Base-by-base conservation (phyloP, 2,113 vertebrate genomes). In the Cromileptes altivelis region DNA sequence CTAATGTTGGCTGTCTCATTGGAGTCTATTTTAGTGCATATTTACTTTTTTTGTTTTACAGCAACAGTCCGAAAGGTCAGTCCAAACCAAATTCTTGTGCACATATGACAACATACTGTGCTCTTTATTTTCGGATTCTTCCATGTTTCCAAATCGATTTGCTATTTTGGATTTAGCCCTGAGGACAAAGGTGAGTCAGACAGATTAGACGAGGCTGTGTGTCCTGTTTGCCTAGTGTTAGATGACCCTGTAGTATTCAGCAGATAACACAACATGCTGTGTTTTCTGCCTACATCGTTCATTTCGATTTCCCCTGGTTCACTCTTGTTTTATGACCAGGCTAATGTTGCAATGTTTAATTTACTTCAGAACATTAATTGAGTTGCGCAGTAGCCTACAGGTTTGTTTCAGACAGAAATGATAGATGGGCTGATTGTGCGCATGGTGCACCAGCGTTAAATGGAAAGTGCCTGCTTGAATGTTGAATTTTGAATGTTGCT, bases 391-490 rank as follows among this genome's bases (percentile, higher is more conserved):
- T 47, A 61, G 75, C 67, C 60, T 49, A 40, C 33, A 79, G 78
- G 70, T 57, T 70, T 75, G 67, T 69, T 79, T 75, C 55, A 69
- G 64, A 50, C 53, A 52, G 45, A 60, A 42, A 14, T 73, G 76
- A 78, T 30, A 57, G 74, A 82, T 9, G 13, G 45, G 30, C 57
- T 50, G 40, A 82, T 67, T 75, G 65, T 65, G 74, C 17, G 55
- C 7, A 7, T 1, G 5, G 70, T 30, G 70, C 65, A 61, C 14
- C 25, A 33, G 17, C 50, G 69, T 55, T 75, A 55, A 78, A 72
- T 33, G 18, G 50, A 67, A 80, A 83, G 15, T 42, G 57, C 53
- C 42, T 70, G 64, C 37, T 55, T 30, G 5, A 11, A 6, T 61
- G 68, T 7, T 68, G 49, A 57, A 68, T 81, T 74, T 67, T 45